phyloP scores from a whole-genome alignment of 2,797 vertebrate genomes.

The Thunnus albacares region DNA sequence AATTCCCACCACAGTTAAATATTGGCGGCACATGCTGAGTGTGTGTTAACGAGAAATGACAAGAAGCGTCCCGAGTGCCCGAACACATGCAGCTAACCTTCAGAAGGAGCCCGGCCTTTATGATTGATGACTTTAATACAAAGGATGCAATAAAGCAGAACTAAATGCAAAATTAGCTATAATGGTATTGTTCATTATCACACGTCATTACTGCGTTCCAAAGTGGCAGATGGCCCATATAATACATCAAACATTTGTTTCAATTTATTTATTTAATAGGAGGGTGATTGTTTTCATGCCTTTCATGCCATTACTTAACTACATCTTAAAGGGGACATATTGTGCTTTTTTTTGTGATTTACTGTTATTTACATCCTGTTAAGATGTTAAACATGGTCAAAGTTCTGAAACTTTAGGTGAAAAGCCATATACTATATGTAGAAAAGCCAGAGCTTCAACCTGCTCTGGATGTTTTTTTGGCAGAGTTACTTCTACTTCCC shows the following conservation, averaged over 20 bases:
- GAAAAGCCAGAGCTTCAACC: too few relatives aligned
- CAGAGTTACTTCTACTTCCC: too few relatives aligned
- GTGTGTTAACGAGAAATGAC: conserved; percentile 53
- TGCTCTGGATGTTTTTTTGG: too few relatives aligned
- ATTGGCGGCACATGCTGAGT: background rate
- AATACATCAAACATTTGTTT: background rate
- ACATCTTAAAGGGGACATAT: too few relatives aligned
- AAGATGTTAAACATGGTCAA: too few relatives aligned
- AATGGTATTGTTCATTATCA: conserved; percentile 53
- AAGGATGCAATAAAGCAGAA: conserved; percentile 71
- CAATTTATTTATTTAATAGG: background rate
- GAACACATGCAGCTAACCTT: conserved; percentile 48
- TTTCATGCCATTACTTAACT: too few relatives aligned
- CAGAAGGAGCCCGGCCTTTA: conserved; percentile 12
- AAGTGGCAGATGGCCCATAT: conserved; percentile 52
- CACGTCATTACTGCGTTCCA: conserved; percentile 61
- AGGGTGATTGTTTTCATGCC: too few relatives aligned
- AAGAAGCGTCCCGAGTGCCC: conserved; percentile 38
- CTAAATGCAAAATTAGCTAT: conserved; percentile 64
- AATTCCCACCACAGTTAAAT: background rate
- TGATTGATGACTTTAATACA: conserved; percentile 80
- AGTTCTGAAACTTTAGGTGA: too few relatives aligned
- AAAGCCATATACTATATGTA: too few relatives aligned
- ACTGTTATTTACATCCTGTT: too few relatives aligned
- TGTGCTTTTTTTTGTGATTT: too few relatives aligned